Evolutionary conservation across 2,797 vertebrate genomes (phyloP).

Genomic region (Semotilus atromaculatus): DNA sequence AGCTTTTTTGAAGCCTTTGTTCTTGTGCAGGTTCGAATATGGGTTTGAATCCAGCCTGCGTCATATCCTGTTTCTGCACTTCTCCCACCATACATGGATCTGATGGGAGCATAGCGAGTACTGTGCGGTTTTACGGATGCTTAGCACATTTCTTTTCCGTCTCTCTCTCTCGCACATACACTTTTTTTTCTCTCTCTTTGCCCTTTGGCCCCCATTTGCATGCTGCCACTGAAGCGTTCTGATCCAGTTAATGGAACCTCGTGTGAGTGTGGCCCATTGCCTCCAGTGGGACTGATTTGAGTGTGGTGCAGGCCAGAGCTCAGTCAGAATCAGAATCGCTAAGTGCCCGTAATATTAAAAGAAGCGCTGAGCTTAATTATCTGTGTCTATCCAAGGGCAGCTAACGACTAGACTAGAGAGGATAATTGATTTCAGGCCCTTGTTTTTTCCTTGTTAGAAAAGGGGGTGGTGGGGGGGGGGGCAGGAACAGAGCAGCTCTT

Average conservation of each 20-base stretch:
- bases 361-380: constrained; percentile 77
- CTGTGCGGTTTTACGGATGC: constrained; percentile 35
- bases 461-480: not conserved
- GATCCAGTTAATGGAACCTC: constrained; percentile 58
- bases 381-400: constrained; percentile 79
- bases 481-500: constrained; percentile 13
- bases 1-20: not conserved
- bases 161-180: constrained; percentile 11
- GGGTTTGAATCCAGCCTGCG: not conserved
- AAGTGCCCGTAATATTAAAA: constrained; percentile 61
- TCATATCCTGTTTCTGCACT: not conserved
- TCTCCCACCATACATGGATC: not conserved
- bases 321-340: constrained; percentile 52
- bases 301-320: constrained; percentile 53
- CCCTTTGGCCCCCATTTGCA: constrained; percentile 58
- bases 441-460: constrained; percentile 48
- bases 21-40: not conserved
- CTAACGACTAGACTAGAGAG: constrained; percentile 76
- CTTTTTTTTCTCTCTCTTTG: constrained; percentile 54
- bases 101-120: not conserved
- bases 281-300: constrained; percentile 61
- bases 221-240: constrained; percentile 47
- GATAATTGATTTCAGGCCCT: constrained; percentile 79
- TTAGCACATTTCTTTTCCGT: constrained; percentile 8
- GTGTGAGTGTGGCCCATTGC: constrained; percentile 58